phyloP scores from a whole-genome alignment of 2,113 vertebrate species.

The Suncus etruscus region DNA sequence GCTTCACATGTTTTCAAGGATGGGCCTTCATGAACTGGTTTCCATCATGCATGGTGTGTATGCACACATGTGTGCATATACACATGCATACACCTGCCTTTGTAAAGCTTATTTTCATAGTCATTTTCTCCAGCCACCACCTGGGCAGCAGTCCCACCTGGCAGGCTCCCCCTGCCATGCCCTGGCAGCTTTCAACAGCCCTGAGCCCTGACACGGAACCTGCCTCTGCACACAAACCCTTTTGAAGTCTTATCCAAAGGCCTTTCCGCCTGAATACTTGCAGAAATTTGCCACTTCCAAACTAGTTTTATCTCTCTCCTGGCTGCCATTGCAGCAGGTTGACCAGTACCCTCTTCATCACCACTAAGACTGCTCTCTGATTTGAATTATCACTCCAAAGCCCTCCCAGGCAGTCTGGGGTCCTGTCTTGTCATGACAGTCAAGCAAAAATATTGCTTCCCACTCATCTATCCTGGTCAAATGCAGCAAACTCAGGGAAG shows the following conservation, averaged over 20 bases:
- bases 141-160: not conserved
- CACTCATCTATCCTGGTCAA: not conserved
- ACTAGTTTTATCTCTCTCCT: not conserved
- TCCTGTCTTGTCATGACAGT: not conserved
- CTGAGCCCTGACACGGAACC: not conserved
- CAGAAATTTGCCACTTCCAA: not conserved
- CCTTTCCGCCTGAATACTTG: not conserved
- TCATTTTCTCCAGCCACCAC: not conserved
- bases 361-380: not conserved
- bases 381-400: not conserved
- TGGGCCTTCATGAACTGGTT: not conserved
- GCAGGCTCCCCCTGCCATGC: not conserved
- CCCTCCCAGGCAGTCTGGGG: not conserved
- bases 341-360: not conserved
- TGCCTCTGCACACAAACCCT: constrained; percentile 11
- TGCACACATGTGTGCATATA: not conserved
- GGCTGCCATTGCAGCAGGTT: not conserved
- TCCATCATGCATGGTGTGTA: not conserved
- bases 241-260: constrained; percentile 46
- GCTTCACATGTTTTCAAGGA: not conserved
- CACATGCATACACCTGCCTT: not conserved
- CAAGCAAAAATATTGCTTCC: not conserved
- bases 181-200: not conserved
- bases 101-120: constrained; percentile 9
- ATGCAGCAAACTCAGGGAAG: not conserved